Evolutionary conservation across 2,797 vertebrate genomes (phyloP).

Genomic region (Anabas testudineus): DNA sequence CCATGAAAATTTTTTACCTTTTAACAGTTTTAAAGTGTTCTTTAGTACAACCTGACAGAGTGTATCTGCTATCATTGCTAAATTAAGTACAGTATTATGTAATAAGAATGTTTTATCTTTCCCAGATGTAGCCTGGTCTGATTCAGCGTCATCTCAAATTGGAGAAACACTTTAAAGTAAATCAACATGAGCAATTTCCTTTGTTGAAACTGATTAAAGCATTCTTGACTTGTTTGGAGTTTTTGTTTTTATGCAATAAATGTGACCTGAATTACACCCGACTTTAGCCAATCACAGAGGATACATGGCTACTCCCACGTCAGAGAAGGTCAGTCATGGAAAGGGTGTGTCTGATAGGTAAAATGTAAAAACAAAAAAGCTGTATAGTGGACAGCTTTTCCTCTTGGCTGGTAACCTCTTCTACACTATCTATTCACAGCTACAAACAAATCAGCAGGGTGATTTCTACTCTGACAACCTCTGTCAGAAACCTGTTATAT

Average conservation of each 20-base stretch:
- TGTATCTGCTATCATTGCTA: conserved; percentile 36
- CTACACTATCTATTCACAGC: conserved; percentile 31
- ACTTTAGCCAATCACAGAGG: conserved; percentile 39
- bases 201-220: conserved; percentile 4
- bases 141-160: conserved; percentile 30
- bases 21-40: conserved; percentile 9
- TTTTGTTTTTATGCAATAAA: conserved; percentile 34
- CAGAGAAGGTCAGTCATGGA: conserved; percentile 55
- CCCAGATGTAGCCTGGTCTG: conserved; percentile 25
- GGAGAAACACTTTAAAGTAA: conserved; percentile 32
- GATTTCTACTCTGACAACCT: conserved; percentile 62
- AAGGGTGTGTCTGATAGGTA: conserved; percentile 50
- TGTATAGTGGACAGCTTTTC: conserved; percentile 40
- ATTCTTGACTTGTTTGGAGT: not conserved
- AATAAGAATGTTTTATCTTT: conserved; percentile 50
- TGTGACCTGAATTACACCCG: conserved; percentile 58
- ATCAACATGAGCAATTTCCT: conserved; percentile 10
- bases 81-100: conserved; percentile 44
- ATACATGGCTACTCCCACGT: conserved; percentile 53
- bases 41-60: not conserved
- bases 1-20: conserved; percentile 33
- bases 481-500: conserved; percentile 65
- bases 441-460: conserved; percentile 57
- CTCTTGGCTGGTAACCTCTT: conserved; percentile 39
- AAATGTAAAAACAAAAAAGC: conserved; percentile 61